phyloP scores from a whole-genome alignment of 2,797 vertebrate genomes.

The Florisuga fusca region DNA sequence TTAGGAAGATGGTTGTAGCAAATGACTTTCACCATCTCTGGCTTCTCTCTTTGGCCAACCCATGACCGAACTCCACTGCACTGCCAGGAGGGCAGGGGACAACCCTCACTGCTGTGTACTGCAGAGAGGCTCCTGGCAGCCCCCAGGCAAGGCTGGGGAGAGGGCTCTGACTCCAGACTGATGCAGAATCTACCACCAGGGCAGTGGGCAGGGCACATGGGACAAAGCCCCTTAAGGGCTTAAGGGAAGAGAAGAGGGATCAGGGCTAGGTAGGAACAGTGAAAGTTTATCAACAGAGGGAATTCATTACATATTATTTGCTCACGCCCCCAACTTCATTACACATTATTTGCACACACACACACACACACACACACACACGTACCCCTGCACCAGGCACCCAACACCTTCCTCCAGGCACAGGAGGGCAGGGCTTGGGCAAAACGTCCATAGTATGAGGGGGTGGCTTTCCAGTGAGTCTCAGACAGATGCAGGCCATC shows the following conservation, averaged over 20 bases:
- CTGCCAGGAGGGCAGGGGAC: accelerated
- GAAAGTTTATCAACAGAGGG: neutral
- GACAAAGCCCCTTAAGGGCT: too few relatives aligned
- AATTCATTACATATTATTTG: neutral
- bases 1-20: neutral
- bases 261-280: neutral
- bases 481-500: neutral
- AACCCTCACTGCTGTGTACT: neutral
- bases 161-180: neutral
- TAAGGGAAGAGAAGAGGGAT: neutral
- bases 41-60: neutral
- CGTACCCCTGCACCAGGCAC: neutral
- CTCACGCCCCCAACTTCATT: neutral
- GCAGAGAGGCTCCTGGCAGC: neutral
- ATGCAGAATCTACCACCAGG: accelerated
- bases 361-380: too few relatives aligned
- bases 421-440: neutral
- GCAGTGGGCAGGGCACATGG: neutral
- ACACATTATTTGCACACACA: neutral
- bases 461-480: neutral
- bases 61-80: accelerated
- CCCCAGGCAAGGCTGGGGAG: accelerated
- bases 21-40: neutral
- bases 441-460: accelerated
- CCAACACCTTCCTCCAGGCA: neutral